Evolutionary conservation across 2,797 vertebrate species (phyloP).

Genomic region (Mus spretus): DNA sequence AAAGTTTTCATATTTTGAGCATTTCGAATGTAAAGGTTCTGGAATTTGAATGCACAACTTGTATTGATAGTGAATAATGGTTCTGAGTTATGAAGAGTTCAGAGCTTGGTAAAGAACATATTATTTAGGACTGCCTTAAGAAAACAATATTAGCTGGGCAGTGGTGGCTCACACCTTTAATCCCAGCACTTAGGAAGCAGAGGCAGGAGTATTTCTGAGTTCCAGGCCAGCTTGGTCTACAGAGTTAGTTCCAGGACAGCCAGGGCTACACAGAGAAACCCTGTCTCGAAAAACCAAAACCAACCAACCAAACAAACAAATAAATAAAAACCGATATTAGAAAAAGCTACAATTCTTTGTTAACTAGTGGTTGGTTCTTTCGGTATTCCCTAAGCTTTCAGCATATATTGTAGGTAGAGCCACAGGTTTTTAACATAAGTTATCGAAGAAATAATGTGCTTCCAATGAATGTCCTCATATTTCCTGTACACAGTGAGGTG

Average conservation of each 20-base stretch:
- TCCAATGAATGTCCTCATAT: not conserved
- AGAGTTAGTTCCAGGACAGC: too few species aligned
- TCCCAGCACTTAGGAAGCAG: too few species aligned
- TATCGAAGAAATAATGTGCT: not conserved
- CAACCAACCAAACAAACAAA: too few species aligned
- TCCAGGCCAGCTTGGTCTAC: too few species aligned
- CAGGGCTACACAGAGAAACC: too few species aligned
- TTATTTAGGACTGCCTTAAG: conserved; percentile 30
- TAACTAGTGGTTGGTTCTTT: conserved; percentile 27
- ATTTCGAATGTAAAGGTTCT: not conserved
- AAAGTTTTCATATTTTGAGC: not conserved
- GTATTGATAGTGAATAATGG: not conserved
- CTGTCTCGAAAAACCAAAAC: too few species aligned
- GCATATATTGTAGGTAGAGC: not conserved
- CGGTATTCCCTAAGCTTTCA: not conserved
- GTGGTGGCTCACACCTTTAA: too few species aligned
- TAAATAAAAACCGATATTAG: not conserved
- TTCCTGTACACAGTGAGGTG: not conserved
- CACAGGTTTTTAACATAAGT: not conserved
- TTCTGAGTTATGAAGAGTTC: not conserved
- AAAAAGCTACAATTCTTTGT: conserved; percentile 22
- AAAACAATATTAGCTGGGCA: not conserved
- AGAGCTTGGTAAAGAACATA: not conserved
- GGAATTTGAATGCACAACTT: not conserved
- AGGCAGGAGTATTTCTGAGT: too few species aligned